phyloP scores from a whole-genome alignment of 2,888 invertebrate species.

The Pollenia labialis region DNA sequence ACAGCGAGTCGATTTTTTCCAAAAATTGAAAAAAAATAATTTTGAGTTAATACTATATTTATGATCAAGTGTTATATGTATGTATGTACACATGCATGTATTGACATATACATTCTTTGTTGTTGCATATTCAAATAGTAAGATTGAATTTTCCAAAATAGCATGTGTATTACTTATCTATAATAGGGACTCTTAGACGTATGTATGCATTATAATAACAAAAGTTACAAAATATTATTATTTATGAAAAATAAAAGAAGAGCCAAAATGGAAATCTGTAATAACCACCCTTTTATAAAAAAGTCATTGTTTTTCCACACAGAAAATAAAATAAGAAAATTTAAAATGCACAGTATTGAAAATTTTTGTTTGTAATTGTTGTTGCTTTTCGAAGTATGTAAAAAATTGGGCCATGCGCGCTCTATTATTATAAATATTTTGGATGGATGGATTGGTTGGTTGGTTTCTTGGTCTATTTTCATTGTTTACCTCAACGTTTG shows the following conservation, averaged over 20 bases:
- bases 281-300: conserved; percentile 12
- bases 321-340: conserved; percentile 17
- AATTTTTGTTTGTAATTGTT: conserved; percentile 45
- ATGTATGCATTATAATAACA: no score
- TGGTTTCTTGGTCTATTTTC: conserved; percentile 54
- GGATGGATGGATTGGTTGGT: conserved; percentile 13
- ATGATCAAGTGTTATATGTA: no score
- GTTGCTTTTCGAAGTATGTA: background rate
- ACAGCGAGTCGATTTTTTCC: no score
- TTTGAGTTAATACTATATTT: no score
- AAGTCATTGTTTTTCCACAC: conserved; percentile 20
- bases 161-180: background rate
- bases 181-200: no score
- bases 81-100: no score
- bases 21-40: no score
- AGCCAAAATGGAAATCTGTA: conserved; percentile 7
- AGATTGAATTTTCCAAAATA: background rate
- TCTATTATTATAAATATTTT: conserved; percentile 56
- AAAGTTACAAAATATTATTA: no score
- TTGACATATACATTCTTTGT: no score
- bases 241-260: background rate
- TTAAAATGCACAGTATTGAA: conserved; percentile 50
- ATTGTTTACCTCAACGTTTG: conserved; percentile 66
- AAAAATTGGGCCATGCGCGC: conserved; percentile 69
- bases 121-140: background rate